A percentile compares a stretch with the other conserved stretches of the same genome.
Evolutionary conservation across 1,140 invertebrate genomes (phyloP).

Genomic region (Drosophila orena): DNA sequence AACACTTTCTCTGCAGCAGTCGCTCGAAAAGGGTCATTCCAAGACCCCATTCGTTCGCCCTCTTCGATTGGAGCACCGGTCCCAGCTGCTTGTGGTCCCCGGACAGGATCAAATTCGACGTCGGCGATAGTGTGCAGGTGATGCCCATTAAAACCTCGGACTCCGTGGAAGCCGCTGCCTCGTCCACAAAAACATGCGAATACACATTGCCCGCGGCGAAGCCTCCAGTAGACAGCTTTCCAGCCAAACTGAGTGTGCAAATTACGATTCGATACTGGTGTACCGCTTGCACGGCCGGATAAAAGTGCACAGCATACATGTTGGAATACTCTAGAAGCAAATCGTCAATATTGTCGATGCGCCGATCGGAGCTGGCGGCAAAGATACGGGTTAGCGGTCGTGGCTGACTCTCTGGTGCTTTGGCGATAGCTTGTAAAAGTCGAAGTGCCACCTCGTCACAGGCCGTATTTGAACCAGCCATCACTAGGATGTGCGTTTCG

Average conservation of each 20-base stretch:
- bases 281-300: slow-evolving; percentile 68
- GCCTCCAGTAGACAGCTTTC: slow-evolving; percentile 89
- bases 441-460: slow-evolving; percentile 89
- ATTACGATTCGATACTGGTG: slow-evolving; percentile 74
- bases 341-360: slow-evolving; percentile 77
- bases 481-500: slow-evolving; percentile 87
- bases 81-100: slow-evolving; percentile 95
- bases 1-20: slow-evolving; percentile 86
- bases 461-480: slow-evolving; percentile 91
- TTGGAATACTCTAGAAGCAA: slow-evolving; percentile 74
- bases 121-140: slow-evolving; percentile 80
- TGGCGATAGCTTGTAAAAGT: slow-evolving; percentile 84
- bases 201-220: slow-evolving; percentile 86
- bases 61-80: slow-evolving; percentile 88
- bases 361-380: slow-evolving; percentile 84
- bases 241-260: slow-evolving; percentile 82
- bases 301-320: slow-evolving; percentile 72
- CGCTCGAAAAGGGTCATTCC: slow-evolving; percentile 87
- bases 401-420: slow-evolving; percentile 49
- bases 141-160: slow-evolving; percentile 90
- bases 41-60: slow-evolving; percentile 85
- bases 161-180: slow-evolving; percentile 93
- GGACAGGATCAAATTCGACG: slow-evolving; percentile 88
- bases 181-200: slow-evolving; percentile 94
- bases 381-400: slow-evolving; percentile 85